Base-by-base conservation (phyloP, 1,140 invertebrate genomes). In the Atta colombica region DNA sequence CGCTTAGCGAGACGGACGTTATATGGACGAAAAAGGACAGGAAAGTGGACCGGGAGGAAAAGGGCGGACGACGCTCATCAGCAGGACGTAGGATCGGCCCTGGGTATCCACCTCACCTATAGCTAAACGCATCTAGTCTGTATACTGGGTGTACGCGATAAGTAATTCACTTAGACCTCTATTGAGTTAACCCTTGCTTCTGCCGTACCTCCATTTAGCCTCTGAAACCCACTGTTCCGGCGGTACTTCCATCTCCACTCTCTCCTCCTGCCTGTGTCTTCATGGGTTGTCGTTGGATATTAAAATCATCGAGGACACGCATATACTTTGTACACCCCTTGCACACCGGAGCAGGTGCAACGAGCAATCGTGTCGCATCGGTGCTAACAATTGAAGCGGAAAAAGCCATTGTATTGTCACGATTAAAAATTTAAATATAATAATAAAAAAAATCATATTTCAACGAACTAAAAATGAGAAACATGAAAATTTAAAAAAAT, bases 101-200 rank as follows among this genome's bases (percentile, higher is more conserved):
- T 85, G 87, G 77, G 89, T 90, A 91, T 90, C 80, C 84, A 84
- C 92, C 60, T 78, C 88, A 92, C 91, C 91, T 92, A 92, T 93
- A 93, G 92, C 94, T 93, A 92, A 95, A 94, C 94, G 94, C 94
- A 95, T 95, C 92, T 93, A 94, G 94, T 90, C 93, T 94, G 93
- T 94, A 94, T 94, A 95, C 93, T 91, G 91, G 93, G 92, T 94
- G 92, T 94, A 94, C 93, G 94, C 93, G 94, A 95, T 95, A 95
- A 95, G 93, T 95, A 95, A 95, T 95, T 95, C 94, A 95, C 93
- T 95, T 95, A 95, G 74, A 93, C 89, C 92, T 92, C 92, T 95
- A 95, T 95, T 94, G 94, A 95, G 94, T 95, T 95, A 95, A 95
- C 95, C 95, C 95, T 95, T 95, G 94, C 95, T 94, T 93, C 92